phyloP scores from a whole-genome alignment of 2,113 vertebrate species.

The Nymphicus hollandicus region DNA sequence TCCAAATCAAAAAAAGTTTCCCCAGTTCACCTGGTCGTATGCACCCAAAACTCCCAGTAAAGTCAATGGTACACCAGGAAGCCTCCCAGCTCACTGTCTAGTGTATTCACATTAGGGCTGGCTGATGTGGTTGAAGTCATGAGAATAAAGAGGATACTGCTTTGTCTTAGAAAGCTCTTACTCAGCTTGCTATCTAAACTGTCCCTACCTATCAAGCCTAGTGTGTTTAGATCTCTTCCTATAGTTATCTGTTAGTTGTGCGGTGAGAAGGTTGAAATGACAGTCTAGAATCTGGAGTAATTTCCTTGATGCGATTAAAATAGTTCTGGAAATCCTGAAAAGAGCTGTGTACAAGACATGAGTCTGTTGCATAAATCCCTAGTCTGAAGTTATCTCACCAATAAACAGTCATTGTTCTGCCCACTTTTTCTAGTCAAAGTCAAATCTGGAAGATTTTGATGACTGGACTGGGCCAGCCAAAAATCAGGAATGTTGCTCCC shows the following conservation, averaged over 20 bases:
- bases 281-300: constrained; percentile 67
- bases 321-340: constrained; percentile 58
- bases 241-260: constrained; percentile 20
- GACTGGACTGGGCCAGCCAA: not conserved
- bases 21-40: not conserved
- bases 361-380: constrained; percentile 51
- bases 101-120: not conserved
- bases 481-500: constrained; percentile 4
- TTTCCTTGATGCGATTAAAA: constrained; percentile 64
- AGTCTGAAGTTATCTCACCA: constrained; percentile 23
- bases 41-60: not conserved
- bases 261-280: constrained; percentile 69
- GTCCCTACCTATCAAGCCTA: constrained; percentile 50
- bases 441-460: constrained; percentile 40
- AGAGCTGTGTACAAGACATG: not conserved
- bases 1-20: not conserved
- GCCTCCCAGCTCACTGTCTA: not conserved
- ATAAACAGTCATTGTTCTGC: constrained; percentile 23
- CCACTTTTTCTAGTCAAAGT: not conserved
- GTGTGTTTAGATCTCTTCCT: constrained; percentile 58
- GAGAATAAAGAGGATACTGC: not conserved
- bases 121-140: constrained; percentile 15
- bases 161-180: constrained; percentile 30
- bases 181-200: constrained; percentile 53
- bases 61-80: not conserved